A percentile compares a stretch with the other conserved stretches of the same genome.
phyloP scores from a whole-genome alignment of 2,113 vertebrate genomes.

The Gorilla gorilla region DNA sequence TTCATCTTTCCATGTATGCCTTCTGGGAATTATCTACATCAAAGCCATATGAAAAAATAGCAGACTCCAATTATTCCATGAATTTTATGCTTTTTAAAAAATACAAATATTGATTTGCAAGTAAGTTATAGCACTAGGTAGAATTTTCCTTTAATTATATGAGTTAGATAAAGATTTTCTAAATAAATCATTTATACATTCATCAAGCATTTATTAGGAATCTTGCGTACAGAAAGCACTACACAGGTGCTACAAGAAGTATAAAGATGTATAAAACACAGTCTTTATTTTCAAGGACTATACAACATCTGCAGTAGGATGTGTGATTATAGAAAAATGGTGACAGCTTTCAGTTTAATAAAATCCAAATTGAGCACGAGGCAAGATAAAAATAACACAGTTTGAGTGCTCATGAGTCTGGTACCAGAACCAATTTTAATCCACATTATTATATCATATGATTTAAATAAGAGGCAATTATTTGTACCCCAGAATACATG shows the following conservation, averaged over 20 bases:
- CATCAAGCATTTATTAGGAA: background rate
- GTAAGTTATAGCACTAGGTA: background rate
- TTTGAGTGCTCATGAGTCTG: background rate
- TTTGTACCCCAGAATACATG: background rate
- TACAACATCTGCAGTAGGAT: background rate
- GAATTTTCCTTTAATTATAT: conserved; percentile 27
- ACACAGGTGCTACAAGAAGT: background rate
- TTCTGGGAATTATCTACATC: background rate
- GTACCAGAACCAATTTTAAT: background rate
- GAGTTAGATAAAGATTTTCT: background rate
- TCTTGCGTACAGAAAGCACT: background rate
- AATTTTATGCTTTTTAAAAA: conserved; percentile 20
- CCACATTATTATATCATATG: too few species aligned
- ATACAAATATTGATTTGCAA: background rate
- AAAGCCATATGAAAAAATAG: conserved; percentile 42
- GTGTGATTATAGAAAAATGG: background rate
- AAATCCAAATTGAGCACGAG: background rate
- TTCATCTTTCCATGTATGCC: conserved; percentile 14
- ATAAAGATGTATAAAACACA: background rate
- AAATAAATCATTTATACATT: background rate
- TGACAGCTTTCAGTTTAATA: background rate
- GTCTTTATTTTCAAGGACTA: background rate
- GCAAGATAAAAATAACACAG: background rate
- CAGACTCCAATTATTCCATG: conserved; percentile 29
- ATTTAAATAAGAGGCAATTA: background rate